A percentile compares a stretch with the other conserved stretches of the same genome.
phyloP scores from a whole-genome alignment of 2,113 vertebrate species.

The Furnarius figulus region DNA sequence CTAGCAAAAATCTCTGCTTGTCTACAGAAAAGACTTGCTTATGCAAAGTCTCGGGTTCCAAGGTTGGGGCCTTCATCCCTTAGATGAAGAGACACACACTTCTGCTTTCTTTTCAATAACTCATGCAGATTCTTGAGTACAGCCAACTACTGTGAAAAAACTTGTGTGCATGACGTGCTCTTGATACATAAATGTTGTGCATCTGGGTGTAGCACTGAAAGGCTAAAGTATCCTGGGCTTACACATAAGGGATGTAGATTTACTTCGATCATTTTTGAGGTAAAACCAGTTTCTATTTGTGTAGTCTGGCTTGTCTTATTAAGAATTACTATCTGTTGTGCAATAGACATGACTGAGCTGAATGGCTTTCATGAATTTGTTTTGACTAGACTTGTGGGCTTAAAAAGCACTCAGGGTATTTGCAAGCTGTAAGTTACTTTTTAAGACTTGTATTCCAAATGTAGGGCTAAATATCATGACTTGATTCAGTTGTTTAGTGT shows the following conservation, averaged over 20 bases:
- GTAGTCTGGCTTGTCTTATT: neutral
- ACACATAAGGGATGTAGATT: neutral
- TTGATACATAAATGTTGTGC: rapidly evolving
- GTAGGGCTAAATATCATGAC: neutral
- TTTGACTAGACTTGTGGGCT: neutral
- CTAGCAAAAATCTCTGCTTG: neutral
- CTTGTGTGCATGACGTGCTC: neutral
- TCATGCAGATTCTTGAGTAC: neutral
- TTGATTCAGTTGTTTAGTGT: neutral
- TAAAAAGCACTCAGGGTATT: neutral
- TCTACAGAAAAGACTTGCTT: neutral
- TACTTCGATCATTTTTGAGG: neutral
- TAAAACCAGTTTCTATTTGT: neutral
- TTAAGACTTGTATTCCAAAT: neutral
- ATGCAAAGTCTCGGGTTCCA: neutral
- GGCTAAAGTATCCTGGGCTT: neutral
- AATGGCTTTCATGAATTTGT: neutral
- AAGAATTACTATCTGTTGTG: neutral
- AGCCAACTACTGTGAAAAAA: neutral
- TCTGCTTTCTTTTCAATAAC: neutral
- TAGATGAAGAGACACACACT: neutral
- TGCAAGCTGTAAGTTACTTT: neutral
- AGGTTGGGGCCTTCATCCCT: neutral
- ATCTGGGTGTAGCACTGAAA: neutral
- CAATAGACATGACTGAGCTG: neutral